phyloP scores from a whole-genome alignment of 1,140 invertebrate species.

The Trichonephila clavipes region DNA sequence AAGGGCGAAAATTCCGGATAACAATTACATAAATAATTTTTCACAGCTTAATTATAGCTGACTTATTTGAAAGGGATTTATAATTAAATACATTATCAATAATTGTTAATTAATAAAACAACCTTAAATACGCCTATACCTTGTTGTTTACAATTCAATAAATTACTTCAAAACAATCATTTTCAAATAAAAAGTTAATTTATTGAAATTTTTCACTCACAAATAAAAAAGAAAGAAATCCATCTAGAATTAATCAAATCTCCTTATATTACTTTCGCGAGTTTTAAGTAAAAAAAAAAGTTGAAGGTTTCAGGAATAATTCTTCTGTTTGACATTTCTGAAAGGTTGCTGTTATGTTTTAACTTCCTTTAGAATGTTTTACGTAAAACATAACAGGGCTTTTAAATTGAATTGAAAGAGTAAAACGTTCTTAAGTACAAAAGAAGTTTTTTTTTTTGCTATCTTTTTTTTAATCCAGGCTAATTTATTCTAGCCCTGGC shows the following conservation, averaged over 20 bases:
- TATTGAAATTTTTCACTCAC: no score
- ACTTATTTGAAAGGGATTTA: no score
- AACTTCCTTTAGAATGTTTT: neutral
- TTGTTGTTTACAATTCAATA: no score
- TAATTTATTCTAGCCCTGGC: neutral
- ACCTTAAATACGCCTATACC: no score
- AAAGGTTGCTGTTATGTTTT: neutral
- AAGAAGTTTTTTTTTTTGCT: neutral
- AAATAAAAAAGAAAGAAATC: neutral
- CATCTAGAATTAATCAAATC: neutral
- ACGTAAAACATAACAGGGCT: neutral
- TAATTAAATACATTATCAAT: no score
- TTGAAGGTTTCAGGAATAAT: neutral
- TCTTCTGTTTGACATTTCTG: neutral
- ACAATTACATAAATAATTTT: no score
- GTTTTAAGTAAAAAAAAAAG: neutral
- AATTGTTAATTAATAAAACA: no score
- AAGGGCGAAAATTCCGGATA: no score
- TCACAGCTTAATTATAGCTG: no score
- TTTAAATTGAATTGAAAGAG: conserved; percentile 1
- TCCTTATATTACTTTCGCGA: neutral
- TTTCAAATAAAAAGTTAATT: neutral
- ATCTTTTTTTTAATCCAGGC: neutral
- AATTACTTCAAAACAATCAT: neutral
- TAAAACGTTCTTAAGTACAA: neutral